Base-by-base conservation (phyloP, 2,113 vertebrate species). In the Erythrolamprus reginae region DNA sequence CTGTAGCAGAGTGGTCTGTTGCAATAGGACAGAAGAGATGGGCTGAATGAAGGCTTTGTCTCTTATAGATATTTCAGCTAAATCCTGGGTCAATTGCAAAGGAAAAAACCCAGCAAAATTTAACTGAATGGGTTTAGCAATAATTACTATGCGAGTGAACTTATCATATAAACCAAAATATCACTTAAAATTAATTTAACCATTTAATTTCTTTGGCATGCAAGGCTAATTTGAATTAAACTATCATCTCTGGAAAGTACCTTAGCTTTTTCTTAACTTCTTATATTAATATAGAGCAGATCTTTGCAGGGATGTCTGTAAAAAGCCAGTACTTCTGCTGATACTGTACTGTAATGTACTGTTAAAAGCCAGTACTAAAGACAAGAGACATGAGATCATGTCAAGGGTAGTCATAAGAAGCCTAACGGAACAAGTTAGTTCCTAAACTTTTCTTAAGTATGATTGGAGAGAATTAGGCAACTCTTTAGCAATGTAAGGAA, bases 221-320 rank as follows among this genome's bases (percentile, higher is more conserved):
- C 95, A 95, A 96, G 93, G 90, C 89, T 95, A 94, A 95, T 95
- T 94, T 89, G 89, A 90, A 93, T 95, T 93, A 95, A 92, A 95
- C 93, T 87, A 17, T n/a, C 3, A 87, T 90, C 13, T 83, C 33
- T 77, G 17, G 51, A 48, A 28, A 83, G 51, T 5, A 87, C 28
- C 28, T 10, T 47, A 50, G 38, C 10, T 50, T 15, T 55, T 87
- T 23, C 85, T 52, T 38, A 77, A 51, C 24, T 82, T 53, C 28
- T 15, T 77, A 2, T 4, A 28, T 50, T 8, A 38, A 8, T 19
- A 61, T 51, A 42, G 15, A 48, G 33, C 12, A 33, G 26, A 42
- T 10, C 13, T 19, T 10, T 33, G 52, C n/a, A 33, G 13, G 6
- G 1, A 23, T 90, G 48, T 21, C 82, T n/a, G 23, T 58, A 50